These are phyloP conservation scores for Cherax quadricarinatus DNA, from an alignment of 1,140 invertebrate genomes.

Conservation along the genomic window DNA sequence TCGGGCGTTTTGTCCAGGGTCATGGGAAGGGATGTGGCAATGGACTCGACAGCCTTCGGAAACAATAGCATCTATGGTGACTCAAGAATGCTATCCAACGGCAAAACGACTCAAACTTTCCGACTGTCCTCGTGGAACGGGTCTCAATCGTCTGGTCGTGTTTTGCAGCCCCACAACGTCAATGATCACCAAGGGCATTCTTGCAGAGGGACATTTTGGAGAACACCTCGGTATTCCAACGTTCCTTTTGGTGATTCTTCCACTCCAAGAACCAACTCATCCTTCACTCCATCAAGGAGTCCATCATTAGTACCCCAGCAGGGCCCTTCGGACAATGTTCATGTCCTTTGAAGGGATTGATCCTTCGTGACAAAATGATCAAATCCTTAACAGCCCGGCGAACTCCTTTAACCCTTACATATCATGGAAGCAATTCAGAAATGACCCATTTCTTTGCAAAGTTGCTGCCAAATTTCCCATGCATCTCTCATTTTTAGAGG, in stretches of 20 bases:
- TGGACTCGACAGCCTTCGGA: slow-evolving; percentile 11
- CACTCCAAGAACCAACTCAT: not conserved
- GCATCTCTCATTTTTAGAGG: too few relatives aligned
- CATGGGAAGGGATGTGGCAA: slow-evolving; percentile 21
- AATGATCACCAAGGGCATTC: not conserved
- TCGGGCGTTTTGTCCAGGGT: slow-evolving; percentile 48
- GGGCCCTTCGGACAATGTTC: slow-evolving; percentile 9
- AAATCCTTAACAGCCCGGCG: too few relatives aligned
- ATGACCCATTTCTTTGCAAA: too few relatives aligned
- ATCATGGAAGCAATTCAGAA: too few relatives aligned
- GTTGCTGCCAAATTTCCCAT: too few relatives aligned
- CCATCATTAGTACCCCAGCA: not conserved
- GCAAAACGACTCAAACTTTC: slow-evolving; percentile 23
- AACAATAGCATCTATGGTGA: slow-evolving; percentile 67
- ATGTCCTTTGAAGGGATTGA: not conserved
- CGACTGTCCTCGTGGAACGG: slow-evolving; percentile 32
- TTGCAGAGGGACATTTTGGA: not conserved
- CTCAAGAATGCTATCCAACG: slow-evolving; percentile 41
- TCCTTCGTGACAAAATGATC: too few relatives aligned
- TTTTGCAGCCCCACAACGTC: not conserved
- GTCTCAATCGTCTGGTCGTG: not conserved
- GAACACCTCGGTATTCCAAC: slow-evolving; percentile 32
- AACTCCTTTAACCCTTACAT: too few relatives aligned
- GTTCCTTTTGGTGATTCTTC: slow-evolving; percentile 22
- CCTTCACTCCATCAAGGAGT: slow-evolving; percentile 11